These are phyloP conservation scores for Lithophane leautieri DNA, from an alignment of 2,888 invertebrate species.

Conservation along the genomic window DNA sequence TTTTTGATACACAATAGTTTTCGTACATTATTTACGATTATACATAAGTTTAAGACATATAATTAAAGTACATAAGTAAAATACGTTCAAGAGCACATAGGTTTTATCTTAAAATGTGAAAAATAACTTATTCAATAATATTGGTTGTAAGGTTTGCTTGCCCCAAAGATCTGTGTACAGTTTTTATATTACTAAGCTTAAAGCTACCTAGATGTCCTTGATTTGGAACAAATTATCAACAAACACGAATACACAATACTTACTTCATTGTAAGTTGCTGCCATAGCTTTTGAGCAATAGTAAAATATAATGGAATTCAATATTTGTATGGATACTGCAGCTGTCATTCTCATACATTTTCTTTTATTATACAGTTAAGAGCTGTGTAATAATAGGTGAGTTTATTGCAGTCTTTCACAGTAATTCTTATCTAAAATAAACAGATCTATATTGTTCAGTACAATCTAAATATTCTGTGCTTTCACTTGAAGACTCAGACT, in stretches of 20 bases:
- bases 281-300: slow-evolving; percentile 3
- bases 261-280: not conserved
- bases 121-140: not conserved
- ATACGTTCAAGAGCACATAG: not conserved
- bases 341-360: not conserved
- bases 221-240: slow-evolving; percentile 1
- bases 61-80: slow-evolving; percentile 1
- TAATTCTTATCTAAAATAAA: slow-evolving; percentile 1
- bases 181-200: not conserved
- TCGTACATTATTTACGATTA: not conserved
- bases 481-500: slow-evolving; percentile 5
- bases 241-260: not conserved
- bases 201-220: not conserved
- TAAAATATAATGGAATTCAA: slow-evolving; percentile 1
- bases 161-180: not conserved
- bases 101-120: not conserved
- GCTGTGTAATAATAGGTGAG: not conserved
- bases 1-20: slow-evolving; percentile 8
- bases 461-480: slow-evolving; percentile 21
- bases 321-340: not conserved
- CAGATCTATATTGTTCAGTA: slow-evolving; percentile 21
- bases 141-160: not conserved
- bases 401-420: not conserved
- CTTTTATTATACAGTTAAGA: not conserved
- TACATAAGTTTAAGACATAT: not conserved